Conservation (phyloP, 2,888 invertebrate genomes). For the Volucella bombylans region DNA sequence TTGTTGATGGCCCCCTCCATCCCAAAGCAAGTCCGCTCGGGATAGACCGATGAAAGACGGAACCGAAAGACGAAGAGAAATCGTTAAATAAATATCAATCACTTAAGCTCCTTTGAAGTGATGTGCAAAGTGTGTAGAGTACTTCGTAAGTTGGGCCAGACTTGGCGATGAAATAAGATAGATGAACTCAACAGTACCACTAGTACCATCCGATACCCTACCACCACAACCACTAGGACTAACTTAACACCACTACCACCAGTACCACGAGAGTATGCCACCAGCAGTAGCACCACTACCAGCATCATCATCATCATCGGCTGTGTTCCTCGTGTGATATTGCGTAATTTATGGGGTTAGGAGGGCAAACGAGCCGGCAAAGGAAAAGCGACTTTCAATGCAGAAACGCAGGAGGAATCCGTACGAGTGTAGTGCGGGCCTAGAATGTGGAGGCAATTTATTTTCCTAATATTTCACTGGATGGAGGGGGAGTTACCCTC, state of each 20-base stretch:
- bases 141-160: constrained; percentile 17
- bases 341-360: constrained; percentile 61
- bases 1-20: constrained; percentile 8
- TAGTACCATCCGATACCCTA: neutral
- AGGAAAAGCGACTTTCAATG: neutral
- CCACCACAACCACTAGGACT: neutral
- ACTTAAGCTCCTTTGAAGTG: constrained; percentile 68
- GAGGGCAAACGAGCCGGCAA: neutral
- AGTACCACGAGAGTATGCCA: neutral
- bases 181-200: constrained; percentile 17
- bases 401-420: neutral
- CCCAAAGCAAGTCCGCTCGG: neutral
- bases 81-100: constrained; percentile 72
- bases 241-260: neutral
- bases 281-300: neutral
- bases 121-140: constrained; percentile 51
- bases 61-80: constrained; percentile 21
- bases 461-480: constrained; percentile 66
- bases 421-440: neutral
- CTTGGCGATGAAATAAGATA: constrained; percentile 34
- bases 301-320: constrained; percentile 20
- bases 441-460: constrained; percentile 65
- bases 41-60: constrained; percentile 32
- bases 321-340: constrained; percentile 37
- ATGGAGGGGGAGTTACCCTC: constrained; percentile 28